Evolutionary conservation across 2,888 invertebrate genomes (phyloP).

Genomic region (Panzeria rudis): DNA sequence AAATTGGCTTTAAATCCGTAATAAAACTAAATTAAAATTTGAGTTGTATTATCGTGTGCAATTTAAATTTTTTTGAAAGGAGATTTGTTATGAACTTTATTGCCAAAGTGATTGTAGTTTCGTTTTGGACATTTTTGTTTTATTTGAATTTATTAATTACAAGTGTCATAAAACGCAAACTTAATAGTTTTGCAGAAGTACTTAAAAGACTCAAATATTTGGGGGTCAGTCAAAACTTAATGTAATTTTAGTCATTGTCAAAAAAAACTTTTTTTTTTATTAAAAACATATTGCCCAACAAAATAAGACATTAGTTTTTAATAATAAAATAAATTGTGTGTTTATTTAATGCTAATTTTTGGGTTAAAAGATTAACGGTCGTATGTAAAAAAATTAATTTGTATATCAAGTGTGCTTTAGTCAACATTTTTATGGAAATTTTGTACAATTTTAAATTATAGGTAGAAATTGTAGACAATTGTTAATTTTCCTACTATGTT

Average conservation of each 20-base stretch:
- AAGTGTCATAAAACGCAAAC: neutral
- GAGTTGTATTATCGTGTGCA: neutral
- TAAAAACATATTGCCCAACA: too few relatives aligned
- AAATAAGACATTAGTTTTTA: too few relatives aligned
- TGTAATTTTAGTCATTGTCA: neutral
- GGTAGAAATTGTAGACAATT: too few relatives aligned
- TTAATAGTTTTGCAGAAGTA: neutral
- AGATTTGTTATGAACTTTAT: neutral
- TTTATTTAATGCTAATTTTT: too few relatives aligned
- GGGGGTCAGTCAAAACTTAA: neutral
- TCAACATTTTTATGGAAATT: too few relatives aligned
- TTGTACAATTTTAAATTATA: too few relatives aligned
- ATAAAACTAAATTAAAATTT: slow-evolving; percentile 19
- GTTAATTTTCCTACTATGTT: too few relatives aligned
- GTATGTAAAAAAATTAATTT: too few relatives aligned
- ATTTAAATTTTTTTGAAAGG: slow-evolving; percentile 9
- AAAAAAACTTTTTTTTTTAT: neutral
- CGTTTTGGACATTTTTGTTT: neutral
- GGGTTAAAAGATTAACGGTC: too few relatives aligned
- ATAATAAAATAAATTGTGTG: too few relatives aligned
- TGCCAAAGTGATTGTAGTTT: slow-evolving; percentile 26
- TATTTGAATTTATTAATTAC: slow-evolving; percentile 16
- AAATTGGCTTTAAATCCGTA: slow-evolving; percentile 21
- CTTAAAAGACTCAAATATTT: neutral
- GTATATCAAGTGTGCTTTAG: too few relatives aligned